phyloP scores from a whole-genome alignment of 1,140 invertebrate species.

The Philopotamus ludificatus region DNA sequence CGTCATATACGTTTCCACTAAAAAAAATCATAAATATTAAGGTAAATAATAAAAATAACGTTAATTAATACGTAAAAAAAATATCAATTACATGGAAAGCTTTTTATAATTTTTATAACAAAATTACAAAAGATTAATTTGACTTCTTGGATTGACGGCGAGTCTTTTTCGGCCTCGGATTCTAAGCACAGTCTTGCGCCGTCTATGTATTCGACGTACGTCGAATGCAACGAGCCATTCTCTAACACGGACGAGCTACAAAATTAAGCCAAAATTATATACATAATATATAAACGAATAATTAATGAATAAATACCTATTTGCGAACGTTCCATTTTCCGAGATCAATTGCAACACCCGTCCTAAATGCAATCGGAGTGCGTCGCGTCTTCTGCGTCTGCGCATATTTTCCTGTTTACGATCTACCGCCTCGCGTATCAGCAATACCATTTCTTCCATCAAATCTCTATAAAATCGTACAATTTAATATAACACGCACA shows the following conservation, averaged over 20 bases:
- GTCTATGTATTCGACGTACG: conserved; percentile 93
- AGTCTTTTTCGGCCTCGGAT: conserved; percentile 87
- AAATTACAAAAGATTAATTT: conserved; percentile 94
- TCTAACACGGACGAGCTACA: conserved; percentile 79
- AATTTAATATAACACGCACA: conserved; percentile 4
- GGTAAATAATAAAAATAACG: neutral
- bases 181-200: conserved; percentile 89
- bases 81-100: conserved; percentile 73
- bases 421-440: conserved; percentile 95
- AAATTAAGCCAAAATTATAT: conserved; percentile 7
- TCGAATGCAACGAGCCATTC: conserved; percentile 74
- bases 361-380: conserved; percentile 87
- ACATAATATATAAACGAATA: neutral
- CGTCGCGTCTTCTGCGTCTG: conserved; percentile 83
- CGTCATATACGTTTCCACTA: conserved; percentile 83
- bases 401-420: conserved; percentile 96
- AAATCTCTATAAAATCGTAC: conserved; percentile 73
- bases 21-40: conserved; percentile 25
- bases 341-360: conserved; percentile 90
- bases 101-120: conserved; percentile 89
- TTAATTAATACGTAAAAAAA: neutral
- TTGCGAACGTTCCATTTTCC: conserved; percentile 87
- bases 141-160: conserved; percentile 74
- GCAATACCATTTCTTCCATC: conserved; percentile 90
- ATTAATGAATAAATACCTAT: conserved; percentile 60